A percentile compares a stretch with the other conserved stretches of the same genome.
Conservation (phyloP, 2,888 invertebrate genomes). For the Atrina japonica region DNA sequence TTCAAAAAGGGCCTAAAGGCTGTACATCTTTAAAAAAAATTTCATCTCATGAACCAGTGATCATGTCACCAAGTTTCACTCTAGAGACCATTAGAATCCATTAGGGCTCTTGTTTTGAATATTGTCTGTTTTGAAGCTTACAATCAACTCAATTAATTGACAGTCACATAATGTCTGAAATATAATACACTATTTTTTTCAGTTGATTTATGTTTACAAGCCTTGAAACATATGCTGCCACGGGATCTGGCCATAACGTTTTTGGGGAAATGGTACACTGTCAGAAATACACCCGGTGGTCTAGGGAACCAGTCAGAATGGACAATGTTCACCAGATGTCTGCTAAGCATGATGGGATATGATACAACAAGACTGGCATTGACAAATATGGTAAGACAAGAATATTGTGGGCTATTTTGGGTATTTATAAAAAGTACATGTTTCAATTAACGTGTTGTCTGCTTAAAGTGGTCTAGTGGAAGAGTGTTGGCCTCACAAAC, state of each 20-base stretch:
- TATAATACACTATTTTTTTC: no score
- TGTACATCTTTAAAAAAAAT: no score
- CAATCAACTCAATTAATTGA: background rate
- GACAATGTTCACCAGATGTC: conserved; percentile 78
- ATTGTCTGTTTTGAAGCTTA: background rate
- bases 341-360: conserved; percentile 87
- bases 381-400: conserved; percentile 67
- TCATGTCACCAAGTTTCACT: no score
- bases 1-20: no score
- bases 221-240: conserved; percentile 88
- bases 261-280: conserved; percentile 92
- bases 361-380: conserved; percentile 85
- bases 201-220: conserved; percentile 87
- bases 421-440: no score
- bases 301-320: conserved; percentile 75
- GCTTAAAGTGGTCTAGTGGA: no score
- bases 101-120: background rate
- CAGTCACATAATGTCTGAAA: no score
- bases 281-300: conserved; percentile 91
- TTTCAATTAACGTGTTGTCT: no score
- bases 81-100: no score
- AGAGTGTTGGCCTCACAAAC: no score
- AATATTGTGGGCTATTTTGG: no score
- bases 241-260: conserved; percentile 89
- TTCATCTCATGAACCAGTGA: no score